Base-by-base conservation (phyloP, 2,113 vertebrate genomes). In the Dendropsophus ebraccatus region DNA sequence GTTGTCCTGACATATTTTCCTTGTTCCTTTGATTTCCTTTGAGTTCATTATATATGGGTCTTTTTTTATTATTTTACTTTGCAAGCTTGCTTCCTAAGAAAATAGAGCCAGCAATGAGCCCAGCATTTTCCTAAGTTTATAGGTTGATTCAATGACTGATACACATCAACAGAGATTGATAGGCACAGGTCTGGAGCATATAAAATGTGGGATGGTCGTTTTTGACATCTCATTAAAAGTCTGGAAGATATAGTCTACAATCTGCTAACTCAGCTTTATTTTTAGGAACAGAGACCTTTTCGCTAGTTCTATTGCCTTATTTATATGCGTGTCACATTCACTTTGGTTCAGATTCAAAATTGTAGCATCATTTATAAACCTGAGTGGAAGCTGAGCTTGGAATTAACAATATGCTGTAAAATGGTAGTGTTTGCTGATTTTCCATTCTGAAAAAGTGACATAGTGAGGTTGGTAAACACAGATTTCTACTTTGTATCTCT, bases 141-240 rank as follows among this genome's bases (percentile, higher is more conserved):
- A 28, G 13, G 41, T 75, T 47, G 13, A 74, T n/a, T 67, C 41
- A 47, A 49, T 45, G 35, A 41, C 35, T 72, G 32, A 41, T 41
- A 47, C 74, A 32, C 49, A 50, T 30, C 77, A 58, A 35, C 21
- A 56, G 5, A 58, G 52, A 56, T 41, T 79, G 32, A 79, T 79
- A 37, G 75, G 54, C 28, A 21, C 23, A 58, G 52, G 52, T 79
- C 19, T 41, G 35, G 19, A 37, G 56, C 32, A 13, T 41, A 41
- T 13, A 10, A 41, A 41, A 56, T 79, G 32, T 16, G 13, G 54
- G 17, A 12, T 60, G 21, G 32, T 16, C 12, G 30, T 41, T 52
- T 60, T 79, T 60, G 54, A 41, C 54, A 60, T 79, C 54, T 79
- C 32, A 79, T 79, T 79, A 79, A 50, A 79, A 60, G 54, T 25